phyloP scores from a whole-genome alignment of 2,888 invertebrate species.

The Odontomyia ornata region DNA sequence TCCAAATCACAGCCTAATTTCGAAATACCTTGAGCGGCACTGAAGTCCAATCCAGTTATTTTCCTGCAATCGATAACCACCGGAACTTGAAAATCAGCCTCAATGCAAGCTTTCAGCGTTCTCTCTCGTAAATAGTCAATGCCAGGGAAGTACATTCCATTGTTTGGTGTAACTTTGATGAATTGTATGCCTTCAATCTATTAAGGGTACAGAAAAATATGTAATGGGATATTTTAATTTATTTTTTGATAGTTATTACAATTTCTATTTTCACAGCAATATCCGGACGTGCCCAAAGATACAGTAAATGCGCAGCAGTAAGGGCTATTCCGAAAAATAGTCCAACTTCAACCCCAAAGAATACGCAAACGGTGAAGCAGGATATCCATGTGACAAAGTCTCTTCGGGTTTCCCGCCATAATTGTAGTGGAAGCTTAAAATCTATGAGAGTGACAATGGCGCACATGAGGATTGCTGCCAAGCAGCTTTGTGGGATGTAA shows the following conservation, averaged over 20 bases:
- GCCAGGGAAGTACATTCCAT: conserved; percentile 77
- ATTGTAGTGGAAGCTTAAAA: conserved; percentile 64
- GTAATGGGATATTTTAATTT: too few relatives aligned
- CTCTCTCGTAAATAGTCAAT: conserved; percentile 72
- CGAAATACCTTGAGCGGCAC: conserved; percentile 68
- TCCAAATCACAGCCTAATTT: conserved; percentile 60
- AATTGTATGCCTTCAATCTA: conserved; percentile 68
- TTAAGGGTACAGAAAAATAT: not conserved
- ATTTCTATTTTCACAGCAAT: conserved; percentile 59
- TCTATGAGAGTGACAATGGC: conserved; percentile 75
- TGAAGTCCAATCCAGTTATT: conserved; percentile 76
- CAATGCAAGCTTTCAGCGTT: conserved; percentile 67
- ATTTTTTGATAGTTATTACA: conserved; percentile 53
- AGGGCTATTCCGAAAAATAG: conserved; percentile 76
- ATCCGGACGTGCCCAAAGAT: conserved; percentile 74
- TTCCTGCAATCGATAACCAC: conserved; percentile 73
- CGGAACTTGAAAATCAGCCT: conserved; percentile 65
- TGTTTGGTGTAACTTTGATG: conserved; percentile 71
- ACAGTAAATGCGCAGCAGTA: conserved; percentile 72
- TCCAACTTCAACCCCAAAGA: conserved; percentile 81
- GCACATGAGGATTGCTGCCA: conserved; percentile 88
- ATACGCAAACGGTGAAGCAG: conserved; percentile 75
- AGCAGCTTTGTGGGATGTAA: conserved; percentile 83
- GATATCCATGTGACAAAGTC: conserved; percentile 74
- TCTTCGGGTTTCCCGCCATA: conserved; percentile 70